Conservation (phyloP, 2,888 invertebrate species). For the Rhopalosiphum nymphaeae region DNA sequence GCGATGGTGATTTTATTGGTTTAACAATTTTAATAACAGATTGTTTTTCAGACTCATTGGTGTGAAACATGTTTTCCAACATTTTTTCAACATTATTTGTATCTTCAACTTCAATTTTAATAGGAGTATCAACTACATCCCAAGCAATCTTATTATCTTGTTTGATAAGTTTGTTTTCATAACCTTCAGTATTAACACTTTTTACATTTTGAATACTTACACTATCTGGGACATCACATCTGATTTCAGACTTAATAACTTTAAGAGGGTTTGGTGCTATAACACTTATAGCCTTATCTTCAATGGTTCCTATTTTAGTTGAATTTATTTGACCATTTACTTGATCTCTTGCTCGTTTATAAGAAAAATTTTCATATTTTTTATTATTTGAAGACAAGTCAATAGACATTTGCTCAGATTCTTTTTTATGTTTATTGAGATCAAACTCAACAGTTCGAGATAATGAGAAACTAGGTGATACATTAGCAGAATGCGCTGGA, state of each 20-base stretch:
- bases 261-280: constrained; percentile 67
- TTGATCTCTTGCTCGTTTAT: constrained; percentile 45
- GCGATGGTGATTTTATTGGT: constrained; percentile 54
- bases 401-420: constrained; percentile 65
- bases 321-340: constrained; percentile 47
- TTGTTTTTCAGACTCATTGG: constrained; percentile 64
- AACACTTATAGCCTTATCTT: constrained; percentile 67
- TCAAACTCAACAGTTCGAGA: constrained; percentile 51
- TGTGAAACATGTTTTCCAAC: constrained; percentile 69
- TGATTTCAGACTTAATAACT: constrained; percentile 20
- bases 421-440: constrained; percentile 62
- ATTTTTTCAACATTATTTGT: constrained; percentile 68
- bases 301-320: constrained; percentile 36
- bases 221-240: not conserved
- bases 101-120: constrained; percentile 53
- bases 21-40: constrained; percentile 52
- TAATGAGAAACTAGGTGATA: constrained; percentile 45
- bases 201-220: constrained; percentile 40
- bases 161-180: constrained; percentile 25
- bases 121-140: constrained; percentile 1
- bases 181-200: not conserved
- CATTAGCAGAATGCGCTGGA: constrained; percentile 60
- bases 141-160: not conserved
- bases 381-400: constrained; percentile 62
- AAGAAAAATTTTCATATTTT: constrained; percentile 16